Evolutionary conservation across 2,113 vertebrate genomes (phyloP).

Genomic region (Nycticorax nycticorax): DNA sequence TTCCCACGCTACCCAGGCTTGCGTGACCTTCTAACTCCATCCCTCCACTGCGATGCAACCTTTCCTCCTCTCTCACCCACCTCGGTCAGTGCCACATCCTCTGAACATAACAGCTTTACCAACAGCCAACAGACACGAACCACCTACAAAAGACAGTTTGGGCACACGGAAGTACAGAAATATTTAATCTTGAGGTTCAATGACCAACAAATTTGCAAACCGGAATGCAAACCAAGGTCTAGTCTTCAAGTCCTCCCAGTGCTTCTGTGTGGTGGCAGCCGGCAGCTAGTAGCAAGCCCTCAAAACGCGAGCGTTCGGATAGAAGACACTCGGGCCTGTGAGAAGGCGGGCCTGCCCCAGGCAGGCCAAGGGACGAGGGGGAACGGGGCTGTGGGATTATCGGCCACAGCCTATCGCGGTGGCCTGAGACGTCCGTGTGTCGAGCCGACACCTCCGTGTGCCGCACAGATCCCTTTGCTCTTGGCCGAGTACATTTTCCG

Average conservation of each 20-base stretch:
- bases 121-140: neutral
- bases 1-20: neutral
- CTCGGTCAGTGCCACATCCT: neutral
- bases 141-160: neutral
- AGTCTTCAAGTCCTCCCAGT: neutral
- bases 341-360: neutral
- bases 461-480: rapidly evolving
- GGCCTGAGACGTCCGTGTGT: rapidly evolving
- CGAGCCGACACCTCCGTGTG: neutral
- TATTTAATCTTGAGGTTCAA: neutral
- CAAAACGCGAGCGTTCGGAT: neutral
- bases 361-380: neutral
- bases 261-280: neutral
- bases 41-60: neutral
- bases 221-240: neutral
- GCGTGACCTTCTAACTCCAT: neutral
- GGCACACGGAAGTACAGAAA: neutral
- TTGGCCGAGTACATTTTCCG: neutral
- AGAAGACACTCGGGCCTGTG: rapidly evolving
- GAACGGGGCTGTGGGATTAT: rapidly evolving
- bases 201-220: neutral
- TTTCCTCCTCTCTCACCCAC: neutral
- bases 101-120: neutral
- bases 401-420: rapidly evolving
- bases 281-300: neutral